These are phyloP conservation scores for Antheraea mylitta DNA, from an alignment of 1,140 invertebrate species.

Conservation along the genomic window DNA sequence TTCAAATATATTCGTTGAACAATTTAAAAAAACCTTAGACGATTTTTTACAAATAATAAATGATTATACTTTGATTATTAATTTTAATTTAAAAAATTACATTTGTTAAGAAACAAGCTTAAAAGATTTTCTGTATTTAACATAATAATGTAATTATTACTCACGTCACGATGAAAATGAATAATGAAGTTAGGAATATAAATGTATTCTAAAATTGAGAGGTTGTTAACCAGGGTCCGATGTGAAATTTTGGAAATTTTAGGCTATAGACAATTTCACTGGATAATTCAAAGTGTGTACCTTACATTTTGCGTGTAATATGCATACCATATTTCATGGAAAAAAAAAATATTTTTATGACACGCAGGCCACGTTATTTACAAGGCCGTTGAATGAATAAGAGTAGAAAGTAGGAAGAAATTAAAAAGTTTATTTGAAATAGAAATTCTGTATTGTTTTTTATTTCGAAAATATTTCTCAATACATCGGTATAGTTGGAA, in stretches of 20 bases:
- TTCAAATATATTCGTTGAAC: background rate
- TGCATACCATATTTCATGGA: too few species aligned
- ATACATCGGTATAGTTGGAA: slow-evolving; percentile 44
- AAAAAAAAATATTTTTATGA: too few species aligned
- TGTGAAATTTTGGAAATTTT: background rate
- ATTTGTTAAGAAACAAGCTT: too few species aligned
- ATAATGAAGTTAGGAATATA: background rate
- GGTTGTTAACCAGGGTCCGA: background rate
- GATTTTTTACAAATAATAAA: too few species aligned
- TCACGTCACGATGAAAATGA: background rate
- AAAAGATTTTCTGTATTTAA: background rate
- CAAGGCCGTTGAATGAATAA: too few species aligned
- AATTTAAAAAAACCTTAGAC: background rate
- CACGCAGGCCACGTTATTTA: too few species aligned
- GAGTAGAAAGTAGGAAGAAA: too few species aligned
- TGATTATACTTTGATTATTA: too few species aligned
- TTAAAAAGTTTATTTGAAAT: background rate
- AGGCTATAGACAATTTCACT: background rate
- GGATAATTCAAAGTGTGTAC: background rate
- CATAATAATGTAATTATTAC: background rate
- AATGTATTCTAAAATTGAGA: background rate
- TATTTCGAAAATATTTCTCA: background rate
- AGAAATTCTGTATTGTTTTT: background rate
- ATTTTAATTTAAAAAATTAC: too few species aligned
- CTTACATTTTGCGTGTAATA: too few species aligned